Evolutionary conservation across 2,888 invertebrate genomes (phyloP), one percentile per base, ranked within the genome.

Genomic region (Leptinotarsa tumamoca): DNA sequence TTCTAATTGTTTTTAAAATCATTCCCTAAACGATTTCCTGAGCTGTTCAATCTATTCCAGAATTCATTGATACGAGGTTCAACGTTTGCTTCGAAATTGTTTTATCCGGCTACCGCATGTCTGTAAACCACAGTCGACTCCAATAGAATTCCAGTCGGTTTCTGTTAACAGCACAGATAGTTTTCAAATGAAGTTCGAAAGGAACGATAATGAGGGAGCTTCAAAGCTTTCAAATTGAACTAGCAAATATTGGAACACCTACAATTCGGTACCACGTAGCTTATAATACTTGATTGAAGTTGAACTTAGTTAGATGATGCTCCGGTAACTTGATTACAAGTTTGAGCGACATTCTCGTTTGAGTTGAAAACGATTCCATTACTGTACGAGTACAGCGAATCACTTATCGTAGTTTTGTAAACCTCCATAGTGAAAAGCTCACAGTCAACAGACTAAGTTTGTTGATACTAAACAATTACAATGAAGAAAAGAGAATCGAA

Each of bases 201-300:
- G 18, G 58, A 58, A 21, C 7, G 58, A 58, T 18, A 58, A 58
- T 58, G 58, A 18, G 18, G 4, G 58, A 13, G 58, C 58, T 58
- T 58, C 58, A 58, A 58, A 58, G 58, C 58, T 58, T 58, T 21
- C 18, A 23, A 58, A 58, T 58, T 17, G 58, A 21, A 58, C n/a
- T 23, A 13, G 23, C 58, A 58, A 58, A 58, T 58, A 58, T 58
- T 58, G 58, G 58, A 18, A 58, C 58, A n/a, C 58, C 21, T 21
- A 14, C 23, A 21, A 58, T 21, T 18, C 23, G 13, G 18, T 3
- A 58, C 58, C 21, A 58, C 58, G 18, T 58, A 58, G 14, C 14
- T 58, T 58, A 58, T 58, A 17, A 18, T 10, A 58, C n/a, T 18
- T 58, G 58, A 58, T 58, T 58, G 58, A 58, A 58, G 58, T 58